A percentile compares a stretch with the other conserved stretches of the same genome.
phyloP scores from a whole-genome alignment of 2,113 vertebrate species.

The Rissa tridactyla region DNA sequence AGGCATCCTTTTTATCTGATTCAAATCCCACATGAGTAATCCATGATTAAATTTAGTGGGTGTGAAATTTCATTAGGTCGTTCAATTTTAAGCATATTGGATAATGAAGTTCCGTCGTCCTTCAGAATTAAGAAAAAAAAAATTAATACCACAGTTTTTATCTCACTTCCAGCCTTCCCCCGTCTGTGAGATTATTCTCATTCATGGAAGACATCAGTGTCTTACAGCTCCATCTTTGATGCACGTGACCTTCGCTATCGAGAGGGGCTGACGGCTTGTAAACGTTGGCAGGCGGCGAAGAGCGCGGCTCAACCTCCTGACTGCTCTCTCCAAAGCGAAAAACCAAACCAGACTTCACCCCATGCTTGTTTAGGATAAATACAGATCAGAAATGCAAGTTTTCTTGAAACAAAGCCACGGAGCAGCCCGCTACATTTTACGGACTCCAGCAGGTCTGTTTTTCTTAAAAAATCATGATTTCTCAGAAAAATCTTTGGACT shows the following conservation, averaged over 20 bases:
- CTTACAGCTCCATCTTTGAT: not conserved
- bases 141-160: constrained; percentile 22
- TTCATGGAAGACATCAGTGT: not conserved
- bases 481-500: not conserved
- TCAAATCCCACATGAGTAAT: constrained; percentile 55
- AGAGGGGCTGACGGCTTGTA: not conserved
- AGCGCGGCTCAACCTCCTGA: not conserved
- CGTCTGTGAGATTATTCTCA: constrained; percentile 29
- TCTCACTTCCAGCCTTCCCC: constrained; percentile 21
- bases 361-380: not conserved
- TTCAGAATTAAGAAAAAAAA: constrained; percentile 18
- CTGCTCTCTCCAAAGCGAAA: not conserved
- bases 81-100: constrained; percentile 63
- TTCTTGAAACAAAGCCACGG: not conserved
- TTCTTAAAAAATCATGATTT: not conserved
- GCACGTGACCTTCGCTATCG: not conserved
- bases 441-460: not conserved
- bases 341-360: not conserved
- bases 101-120: constrained; percentile 59
- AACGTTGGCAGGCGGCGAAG: not conserved
- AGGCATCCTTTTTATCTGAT: constrained; percentile 42
- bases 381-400: not conserved
- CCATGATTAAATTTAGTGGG: constrained; percentile 53
- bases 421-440: not conserved
- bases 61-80: constrained; percentile 65